These are phyloP conservation scores for Callithrix jacchus DNA, from an alignment of 2,113 vertebrate species.

Conservation along the genomic window DNA sequence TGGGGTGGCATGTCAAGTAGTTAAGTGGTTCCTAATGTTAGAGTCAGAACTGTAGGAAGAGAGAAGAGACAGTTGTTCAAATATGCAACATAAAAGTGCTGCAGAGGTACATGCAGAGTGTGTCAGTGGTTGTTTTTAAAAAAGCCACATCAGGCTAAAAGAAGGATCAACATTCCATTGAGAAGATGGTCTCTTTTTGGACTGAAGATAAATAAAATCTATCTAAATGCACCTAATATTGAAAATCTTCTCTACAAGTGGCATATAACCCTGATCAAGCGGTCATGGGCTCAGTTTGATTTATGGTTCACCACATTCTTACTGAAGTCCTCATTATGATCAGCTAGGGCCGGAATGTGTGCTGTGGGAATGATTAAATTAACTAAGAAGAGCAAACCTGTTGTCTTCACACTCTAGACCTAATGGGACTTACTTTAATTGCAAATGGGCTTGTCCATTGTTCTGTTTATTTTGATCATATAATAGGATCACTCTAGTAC, in stretches of 20 bases:
- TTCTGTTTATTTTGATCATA: conserved; percentile 30
- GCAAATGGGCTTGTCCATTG: neutral
- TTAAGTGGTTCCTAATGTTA: neutral
- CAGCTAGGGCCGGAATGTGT: neutral
- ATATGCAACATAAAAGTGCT: neutral
- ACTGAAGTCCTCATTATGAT: neutral
- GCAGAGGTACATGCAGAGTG: neutral
- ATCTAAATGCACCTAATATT: neutral
- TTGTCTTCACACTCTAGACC: neutral
- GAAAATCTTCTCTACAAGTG: conserved; percentile 4
- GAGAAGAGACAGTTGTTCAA: neutral
- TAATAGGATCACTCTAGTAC: neutral
- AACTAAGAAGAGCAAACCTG: neutral
- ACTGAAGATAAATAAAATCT: neutral
- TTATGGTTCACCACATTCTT: neutral
- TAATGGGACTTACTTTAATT: neutral
- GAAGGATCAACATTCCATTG: neutral
- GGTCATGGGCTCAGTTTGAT: neutral
- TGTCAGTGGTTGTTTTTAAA: neutral
- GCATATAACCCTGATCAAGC: neutral
- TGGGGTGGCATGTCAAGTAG: neutral
- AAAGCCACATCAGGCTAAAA: neutral
- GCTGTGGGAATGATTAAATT: neutral
- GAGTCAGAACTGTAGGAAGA: neutral
- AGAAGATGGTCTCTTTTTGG: neutral